These are phyloP conservation scores for Caenorhabditis sp. DNA, from an alignment of 2,888 invertebrate species.

Conservation along the genomic window DNA sequence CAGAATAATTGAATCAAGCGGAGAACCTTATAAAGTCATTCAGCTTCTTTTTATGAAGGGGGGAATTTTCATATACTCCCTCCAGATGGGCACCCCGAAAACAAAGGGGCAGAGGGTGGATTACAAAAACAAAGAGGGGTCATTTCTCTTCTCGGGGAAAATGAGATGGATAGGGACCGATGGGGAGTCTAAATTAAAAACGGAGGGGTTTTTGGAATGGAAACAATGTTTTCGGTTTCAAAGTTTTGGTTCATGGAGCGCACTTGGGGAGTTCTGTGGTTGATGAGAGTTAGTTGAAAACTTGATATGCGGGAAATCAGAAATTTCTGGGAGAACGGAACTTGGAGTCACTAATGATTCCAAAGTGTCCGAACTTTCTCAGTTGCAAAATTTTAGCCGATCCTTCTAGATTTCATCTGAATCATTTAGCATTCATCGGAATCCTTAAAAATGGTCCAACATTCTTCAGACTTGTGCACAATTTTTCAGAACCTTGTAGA, in stretches of 20 bases:
- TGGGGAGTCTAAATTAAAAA: not conserved
- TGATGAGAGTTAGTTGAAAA: no score
- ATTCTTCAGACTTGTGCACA: no score
- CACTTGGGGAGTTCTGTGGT: not conserved
- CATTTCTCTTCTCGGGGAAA: not conserved
- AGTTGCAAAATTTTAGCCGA: no score
- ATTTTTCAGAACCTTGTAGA: no score
- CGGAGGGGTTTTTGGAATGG: not conserved
- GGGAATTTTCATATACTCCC: not conserved
- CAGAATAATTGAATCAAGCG: conserved; percentile 39
- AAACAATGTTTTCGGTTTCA: conserved; percentile 1
- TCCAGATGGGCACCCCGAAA: conserved; percentile 32
- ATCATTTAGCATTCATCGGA: no score
- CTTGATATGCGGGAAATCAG: no score
- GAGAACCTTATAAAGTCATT: conserved; percentile 23
- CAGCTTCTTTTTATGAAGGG: conserved; percentile 2
- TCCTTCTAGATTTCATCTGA: no score
- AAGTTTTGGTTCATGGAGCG: not conserved
- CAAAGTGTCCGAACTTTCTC: no score
- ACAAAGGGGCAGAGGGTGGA: conserved; percentile 8
- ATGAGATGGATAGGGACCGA: not conserved
- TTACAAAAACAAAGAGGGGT: conserved; percentile 5
- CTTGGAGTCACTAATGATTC: no score
- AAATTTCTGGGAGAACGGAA: no score
- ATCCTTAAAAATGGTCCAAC: no score